Evolutionary conservation across 2,888 invertebrate species (phyloP).

Genomic region (Yponomeuta plumbellus): DNA sequence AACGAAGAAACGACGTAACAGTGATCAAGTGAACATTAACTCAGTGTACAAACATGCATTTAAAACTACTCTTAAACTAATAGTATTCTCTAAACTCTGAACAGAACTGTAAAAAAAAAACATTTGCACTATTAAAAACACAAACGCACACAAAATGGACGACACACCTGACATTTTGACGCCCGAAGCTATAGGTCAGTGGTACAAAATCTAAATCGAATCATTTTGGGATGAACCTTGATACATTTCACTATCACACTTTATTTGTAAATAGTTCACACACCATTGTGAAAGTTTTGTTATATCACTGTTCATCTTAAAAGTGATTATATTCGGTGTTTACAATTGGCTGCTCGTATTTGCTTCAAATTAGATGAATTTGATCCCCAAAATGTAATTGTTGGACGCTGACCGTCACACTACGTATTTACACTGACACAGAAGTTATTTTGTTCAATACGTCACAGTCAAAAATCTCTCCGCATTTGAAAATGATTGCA

Average conservation of each 20-base stretch:
- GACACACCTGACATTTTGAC: constrained; percentile 53
- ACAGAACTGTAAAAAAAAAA: constrained; percentile 22
- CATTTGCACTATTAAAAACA: constrained; percentile 22
- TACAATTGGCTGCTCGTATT: constrained; percentile 18
- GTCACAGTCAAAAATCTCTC: not conserved
- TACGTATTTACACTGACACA: constrained; percentile 8
- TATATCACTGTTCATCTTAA: constrained; percentile 12
- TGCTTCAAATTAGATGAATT: constrained; percentile 5
- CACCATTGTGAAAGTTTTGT: not conserved
- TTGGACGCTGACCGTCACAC: constrained; percentile 26
- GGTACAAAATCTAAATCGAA: constrained; percentile 20
- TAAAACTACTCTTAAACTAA: not conserved
- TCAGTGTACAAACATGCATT: constrained; percentile 3
- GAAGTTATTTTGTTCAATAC: not conserved
- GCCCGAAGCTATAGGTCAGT: constrained; percentile 69
- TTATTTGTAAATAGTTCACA: not conserved
- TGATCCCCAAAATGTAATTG: not conserved
- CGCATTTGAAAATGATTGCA: not conserved
- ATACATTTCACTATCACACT: constrained; percentile 14
- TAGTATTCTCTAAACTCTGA: not conserved
- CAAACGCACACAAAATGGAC: constrained; percentile 49
- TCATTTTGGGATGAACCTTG: constrained; percentile 26
- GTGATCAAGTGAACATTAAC: constrained; percentile 20
- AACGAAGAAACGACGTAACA: constrained; percentile 22
- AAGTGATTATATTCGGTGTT: not conserved